These are phyloP conservation scores for Teleopsis dalmanni DNA, from an alignment of 1,140 invertebrate species.

Conservation along the genomic window DNA sequence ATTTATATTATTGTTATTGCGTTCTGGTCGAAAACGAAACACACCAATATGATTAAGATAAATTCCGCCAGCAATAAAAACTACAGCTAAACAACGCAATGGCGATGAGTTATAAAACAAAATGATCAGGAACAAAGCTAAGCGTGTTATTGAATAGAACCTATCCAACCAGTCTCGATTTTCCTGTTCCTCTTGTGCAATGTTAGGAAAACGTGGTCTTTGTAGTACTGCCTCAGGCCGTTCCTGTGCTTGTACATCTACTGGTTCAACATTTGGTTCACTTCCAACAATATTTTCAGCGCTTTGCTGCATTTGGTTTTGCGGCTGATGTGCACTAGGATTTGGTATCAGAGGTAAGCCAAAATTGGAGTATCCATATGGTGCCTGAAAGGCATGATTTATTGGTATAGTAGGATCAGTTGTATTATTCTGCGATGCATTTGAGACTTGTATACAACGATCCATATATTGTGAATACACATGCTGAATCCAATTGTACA, in stretches of 20 bases:
- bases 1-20: slow-evolving; percentile 50
- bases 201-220: slow-evolving; percentile 31
- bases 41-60: slow-evolving; percentile 66
- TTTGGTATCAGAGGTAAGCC: background rate
- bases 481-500: slow-evolving; percentile 66
- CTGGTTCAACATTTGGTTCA: no score
- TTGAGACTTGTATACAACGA: slow-evolving; percentile 74
- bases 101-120: slow-evolving; percentile 86
- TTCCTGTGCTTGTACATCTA: no score
- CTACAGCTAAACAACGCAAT: slow-evolving; percentile 67
- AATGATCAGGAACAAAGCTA: slow-evolving; percentile 69
- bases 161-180: slow-evolving; percentile 82
- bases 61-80: slow-evolving; percentile 62
- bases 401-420: no score
- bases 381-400: no score
- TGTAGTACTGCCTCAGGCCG: slow-evolving; percentile 12
- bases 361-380: background rate
- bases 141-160: slow-evolving; percentile 67
- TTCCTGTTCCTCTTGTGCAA: slow-evolving; percentile 48
- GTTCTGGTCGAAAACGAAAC: slow-evolving; percentile 45
- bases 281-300: no score
- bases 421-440: no score
- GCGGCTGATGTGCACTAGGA: background rate
- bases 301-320: background rate
- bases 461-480: slow-evolving; percentile 78